Percentiles rank a stretch among this genome's conserved stretches.
Evolutionary conservation across 2,888 invertebrate genomes (phyloP).

Genomic region (Cryptocheilus praepositus): DNA sequence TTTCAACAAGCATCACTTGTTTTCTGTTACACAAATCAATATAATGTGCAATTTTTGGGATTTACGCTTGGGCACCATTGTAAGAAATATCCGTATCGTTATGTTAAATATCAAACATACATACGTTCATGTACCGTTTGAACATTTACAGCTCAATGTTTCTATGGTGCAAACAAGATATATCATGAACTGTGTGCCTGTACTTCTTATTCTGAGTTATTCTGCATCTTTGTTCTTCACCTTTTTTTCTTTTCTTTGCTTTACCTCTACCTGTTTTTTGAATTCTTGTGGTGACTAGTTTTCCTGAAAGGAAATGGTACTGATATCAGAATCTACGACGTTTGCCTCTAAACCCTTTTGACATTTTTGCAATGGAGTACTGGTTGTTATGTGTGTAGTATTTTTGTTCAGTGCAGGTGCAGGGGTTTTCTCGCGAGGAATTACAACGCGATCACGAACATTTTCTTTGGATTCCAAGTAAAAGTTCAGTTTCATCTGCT

Average conservation of each 20-base stretch:
- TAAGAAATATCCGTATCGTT: background rate
- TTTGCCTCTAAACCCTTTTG: too few relatives aligned
- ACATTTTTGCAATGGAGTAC: background rate
- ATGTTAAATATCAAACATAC: background rate
- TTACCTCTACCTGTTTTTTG: background rate
- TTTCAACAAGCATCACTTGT: background rate
- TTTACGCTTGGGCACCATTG: too few relatives aligned
- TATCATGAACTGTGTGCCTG: background rate
- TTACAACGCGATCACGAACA: too few relatives aligned
- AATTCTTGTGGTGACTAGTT: background rate
- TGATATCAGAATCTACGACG: background rate
- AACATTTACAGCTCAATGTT: background rate
- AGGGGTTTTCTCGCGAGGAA: too few relatives aligned
- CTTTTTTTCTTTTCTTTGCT: conserved; percentile 29
- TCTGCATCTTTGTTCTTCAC: conserved; percentile 13
- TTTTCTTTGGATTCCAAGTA: too few relatives aligned
- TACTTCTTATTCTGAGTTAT: background rate
- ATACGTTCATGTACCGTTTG: background rate
- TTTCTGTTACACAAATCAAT: background rate
- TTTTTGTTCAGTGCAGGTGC: background rate
- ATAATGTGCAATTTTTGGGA: too few relatives aligned
- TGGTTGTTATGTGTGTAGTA: background rate
- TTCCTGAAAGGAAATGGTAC: background rate
- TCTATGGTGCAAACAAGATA: background rate
- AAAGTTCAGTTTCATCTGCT: background rate